Evolutionary conservation across 1,140 invertebrate species (phyloP), one percentile per base, ranked within the genome.

Genomic region (Apocrypta bakeri): DNA sequence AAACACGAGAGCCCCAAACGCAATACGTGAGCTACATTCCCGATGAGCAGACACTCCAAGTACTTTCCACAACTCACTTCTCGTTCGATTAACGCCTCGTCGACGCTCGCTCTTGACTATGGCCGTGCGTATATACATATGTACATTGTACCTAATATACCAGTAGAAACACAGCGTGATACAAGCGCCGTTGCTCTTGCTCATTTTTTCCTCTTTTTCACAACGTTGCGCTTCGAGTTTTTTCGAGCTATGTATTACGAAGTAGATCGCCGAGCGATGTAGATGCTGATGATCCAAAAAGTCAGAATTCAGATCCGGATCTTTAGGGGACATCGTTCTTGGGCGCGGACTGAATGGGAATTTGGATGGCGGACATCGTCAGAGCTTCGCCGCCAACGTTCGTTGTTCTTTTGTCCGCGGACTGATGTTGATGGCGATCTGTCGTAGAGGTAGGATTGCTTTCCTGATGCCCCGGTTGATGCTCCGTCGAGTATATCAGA

Each of bases 401-500:
- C 7, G 69, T 21, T 24, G 33, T 33, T 31, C 12, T 71, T 31
- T 31, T 31, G 33, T 33, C 1, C 25, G n/a, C 25, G 24, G 63
- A 56, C 21, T 56, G 42, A 17, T 48, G 12, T 48, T 56, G 48
- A 56, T 56, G 48, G 17, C 48, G 33, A 48, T 33, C 71, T 21
- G 33, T 73, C 1, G 27, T 4, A 9, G 24, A 27, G n/a, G 24
- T 21, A n/a, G n/a, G n/a, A 29, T 75, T 81, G 37, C 56, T 63
- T 25, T 82, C 68, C 69, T 80, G 74, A 61, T 64, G 37, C 68
- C 73, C 79, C 64, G 71, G n/a, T 2, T 14, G 7, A 4, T 56
- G 21, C 61, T 87, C 83, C 56, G 88, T 83, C 63, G 88, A 87
- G 85, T 90, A 92, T 83, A 92, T 79, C 83, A 87, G 81, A 76